Percentiles rank a stretch among this genome's conserved stretches.
These are phyloP conservation scores for Spodoptera exigua DNA, from an alignment of 2,888 invertebrate genomes.

Conservation along the genomic window DNA sequence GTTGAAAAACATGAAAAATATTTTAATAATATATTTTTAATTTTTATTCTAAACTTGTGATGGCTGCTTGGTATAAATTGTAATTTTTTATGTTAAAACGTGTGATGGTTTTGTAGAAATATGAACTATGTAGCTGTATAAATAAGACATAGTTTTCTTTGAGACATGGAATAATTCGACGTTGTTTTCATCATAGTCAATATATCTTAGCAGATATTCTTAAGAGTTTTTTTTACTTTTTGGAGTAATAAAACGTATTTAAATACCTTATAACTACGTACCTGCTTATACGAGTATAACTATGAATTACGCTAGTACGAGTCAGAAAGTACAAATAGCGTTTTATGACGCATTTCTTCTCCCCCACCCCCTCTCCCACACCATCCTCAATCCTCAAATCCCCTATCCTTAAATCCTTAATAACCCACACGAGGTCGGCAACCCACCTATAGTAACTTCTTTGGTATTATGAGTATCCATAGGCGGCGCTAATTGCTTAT, in stretches of 20 bases:
- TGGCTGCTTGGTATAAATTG: constrained; percentile 28
- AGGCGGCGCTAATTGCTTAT: too few relatives aligned
- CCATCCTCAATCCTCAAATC: too few relatives aligned
- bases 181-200: background rate
- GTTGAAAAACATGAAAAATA: constrained; percentile 12
- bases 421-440: too few relatives aligned
- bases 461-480: too few relatives aligned
- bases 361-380: too few relatives aligned
- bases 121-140: constrained; percentile 36
- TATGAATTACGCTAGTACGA: constrained; percentile 16
- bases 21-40: background rate
- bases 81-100: constrained; percentile 28
- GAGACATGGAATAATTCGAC: constrained; percentile 28
- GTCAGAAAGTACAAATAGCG: too few relatives aligned
- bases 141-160: constrained; percentile 24
- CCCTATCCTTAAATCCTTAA: too few relatives aligned
- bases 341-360: too few relatives aligned
- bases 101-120: constrained; percentile 48
- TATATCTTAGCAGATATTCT: background rate
- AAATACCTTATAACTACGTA: too few relatives aligned
- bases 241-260: too few relatives aligned
- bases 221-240: constrained; percentile 1
- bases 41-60: constrained; percentile 19
- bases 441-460: too few relatives aligned
- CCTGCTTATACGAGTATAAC: too few relatives aligned